phyloP scores from a whole-genome alignment of 92 coral and sea anemone species.

The Parazoanthus swiftii region DNA sequence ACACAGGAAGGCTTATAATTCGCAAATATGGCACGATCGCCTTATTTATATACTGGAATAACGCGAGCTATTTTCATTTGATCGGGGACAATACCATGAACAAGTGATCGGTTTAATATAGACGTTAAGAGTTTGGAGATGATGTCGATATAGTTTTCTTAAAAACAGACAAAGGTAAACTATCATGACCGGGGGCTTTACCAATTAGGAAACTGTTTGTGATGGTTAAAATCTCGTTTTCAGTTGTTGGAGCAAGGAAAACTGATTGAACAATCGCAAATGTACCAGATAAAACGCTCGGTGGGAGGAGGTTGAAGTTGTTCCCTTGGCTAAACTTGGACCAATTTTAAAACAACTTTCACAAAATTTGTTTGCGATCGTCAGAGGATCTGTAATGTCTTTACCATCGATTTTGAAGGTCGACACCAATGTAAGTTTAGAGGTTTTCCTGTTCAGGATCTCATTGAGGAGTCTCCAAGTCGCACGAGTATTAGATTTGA shows the following conservation, averaged over 20 bases:
- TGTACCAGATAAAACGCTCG: slow-evolving; percentile 24
- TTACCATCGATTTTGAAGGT: slow-evolving; percentile 42
- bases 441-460: slow-evolving; percentile 41
- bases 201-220: slow-evolving; percentile 28
- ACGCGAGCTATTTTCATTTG: slow-evolving; percentile 29
- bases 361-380: slow-evolving; percentile 56
- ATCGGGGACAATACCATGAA: slow-evolving; percentile 47
- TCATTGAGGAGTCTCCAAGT: slow-evolving; percentile 60
- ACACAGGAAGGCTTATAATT: slow-evolving; percentile 9
- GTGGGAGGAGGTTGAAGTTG: slow-evolving; percentile 47
- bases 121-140: slow-evolving; percentile 40
- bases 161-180: slow-evolving; percentile 41
- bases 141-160: slow-evolving; percentile 29
- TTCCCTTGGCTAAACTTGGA: slow-evolving; percentile 50
- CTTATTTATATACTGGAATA: slow-evolving; percentile 13
- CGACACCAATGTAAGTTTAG: slow-evolving; percentile 24
- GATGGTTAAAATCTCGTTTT: slow-evolving; percentile 37
- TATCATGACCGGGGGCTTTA: slow-evolving; percentile 45
- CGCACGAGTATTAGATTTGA: slow-evolving; percentile 41
- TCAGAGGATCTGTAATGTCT: slow-evolving; percentile 54
- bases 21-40: background rate
- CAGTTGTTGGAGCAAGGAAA: slow-evolving; percentile 41
- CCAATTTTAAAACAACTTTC: slow-evolving; percentile 40
- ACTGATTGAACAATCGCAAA: slow-evolving; percentile 19
- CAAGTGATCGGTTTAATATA: slow-evolving; percentile 28